Evolutionary conservation across 2,113 vertebrate genomes (phyloP).

Genomic region (Clarias magur): DNA sequence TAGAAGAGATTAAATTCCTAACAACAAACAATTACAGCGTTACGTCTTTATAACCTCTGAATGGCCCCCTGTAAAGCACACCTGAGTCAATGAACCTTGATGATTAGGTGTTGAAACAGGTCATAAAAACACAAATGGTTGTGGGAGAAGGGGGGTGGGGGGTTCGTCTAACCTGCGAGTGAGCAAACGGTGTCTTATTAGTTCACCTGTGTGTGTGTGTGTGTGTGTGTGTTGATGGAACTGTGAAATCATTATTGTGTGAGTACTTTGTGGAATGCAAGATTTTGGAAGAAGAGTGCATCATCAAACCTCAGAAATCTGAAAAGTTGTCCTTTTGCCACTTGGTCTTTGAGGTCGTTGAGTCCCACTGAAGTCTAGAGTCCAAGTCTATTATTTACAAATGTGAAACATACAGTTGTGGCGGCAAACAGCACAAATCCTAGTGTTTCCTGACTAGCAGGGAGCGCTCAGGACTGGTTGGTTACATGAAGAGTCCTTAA

Average conservation of each 20-base stretch:
- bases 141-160: not conserved
- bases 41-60: not conserved
- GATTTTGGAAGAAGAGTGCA: not conserved
- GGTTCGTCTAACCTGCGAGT: not conserved
- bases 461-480: not conserved
- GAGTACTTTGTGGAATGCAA: not conserved
- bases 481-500: not conserved
- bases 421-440: not conserved
- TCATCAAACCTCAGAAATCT: not conserved
- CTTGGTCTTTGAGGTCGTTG: no score
- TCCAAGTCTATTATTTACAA: not conserved
- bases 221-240: not conserved
- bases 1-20: not conserved
- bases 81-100: constrained; percentile 10
- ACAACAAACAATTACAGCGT: not conserved
- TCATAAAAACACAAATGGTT: constrained; percentile 3
- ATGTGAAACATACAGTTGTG: not conserved
- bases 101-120: constrained; percentile 23
- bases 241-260: not conserved
- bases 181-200: not conserved
- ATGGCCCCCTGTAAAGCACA: constrained; percentile 8
- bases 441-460: not conserved
- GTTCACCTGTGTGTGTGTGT: not conserved
- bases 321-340: not conserved
- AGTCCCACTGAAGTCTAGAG: not conserved